Conservation (phyloP, 2,113 vertebrate genomes). For the Petromus typicus region DNA sequence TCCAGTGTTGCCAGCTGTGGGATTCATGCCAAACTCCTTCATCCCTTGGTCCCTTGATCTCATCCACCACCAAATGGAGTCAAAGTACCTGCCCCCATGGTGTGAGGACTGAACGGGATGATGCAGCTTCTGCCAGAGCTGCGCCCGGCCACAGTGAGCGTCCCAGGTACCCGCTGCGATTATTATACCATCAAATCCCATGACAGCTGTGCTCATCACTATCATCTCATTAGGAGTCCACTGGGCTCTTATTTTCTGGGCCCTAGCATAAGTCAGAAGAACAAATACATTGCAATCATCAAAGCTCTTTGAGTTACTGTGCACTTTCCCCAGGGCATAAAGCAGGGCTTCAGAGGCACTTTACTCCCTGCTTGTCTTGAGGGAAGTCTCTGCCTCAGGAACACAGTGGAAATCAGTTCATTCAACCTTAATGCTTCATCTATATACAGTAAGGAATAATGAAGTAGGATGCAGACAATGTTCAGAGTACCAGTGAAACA, state of each 20-base stretch:
- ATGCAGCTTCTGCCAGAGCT: rapidly evolving
- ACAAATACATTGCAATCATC: neutral
- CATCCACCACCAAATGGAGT: neutral
- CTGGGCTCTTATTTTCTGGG: neutral
- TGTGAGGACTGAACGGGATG: rapidly evolving
- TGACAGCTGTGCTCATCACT: neutral
- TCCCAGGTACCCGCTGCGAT: neutral
- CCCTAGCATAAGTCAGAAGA: neutral
- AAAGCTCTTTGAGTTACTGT: neutral
- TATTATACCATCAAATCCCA: rapidly evolving
- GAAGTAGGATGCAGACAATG: neutral
- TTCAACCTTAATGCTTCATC: neutral
- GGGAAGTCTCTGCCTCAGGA: neutral
- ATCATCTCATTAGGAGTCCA: too few species aligned
- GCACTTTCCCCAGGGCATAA: neutral
- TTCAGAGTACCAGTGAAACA: neutral
- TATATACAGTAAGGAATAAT: neutral
- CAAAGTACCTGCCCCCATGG: neutral
- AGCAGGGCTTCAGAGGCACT: neutral
- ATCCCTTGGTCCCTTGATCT: neutral
- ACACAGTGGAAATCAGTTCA: neutral
- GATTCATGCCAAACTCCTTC: rapidly evolving
- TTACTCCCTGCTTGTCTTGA: neutral
- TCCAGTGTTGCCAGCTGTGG: neutral
- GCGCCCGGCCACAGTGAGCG: neutral